phyloP scores from a whole-genome alignment of 2,888 invertebrate genomes.

The Glaucopsyche alexis region DNA sequence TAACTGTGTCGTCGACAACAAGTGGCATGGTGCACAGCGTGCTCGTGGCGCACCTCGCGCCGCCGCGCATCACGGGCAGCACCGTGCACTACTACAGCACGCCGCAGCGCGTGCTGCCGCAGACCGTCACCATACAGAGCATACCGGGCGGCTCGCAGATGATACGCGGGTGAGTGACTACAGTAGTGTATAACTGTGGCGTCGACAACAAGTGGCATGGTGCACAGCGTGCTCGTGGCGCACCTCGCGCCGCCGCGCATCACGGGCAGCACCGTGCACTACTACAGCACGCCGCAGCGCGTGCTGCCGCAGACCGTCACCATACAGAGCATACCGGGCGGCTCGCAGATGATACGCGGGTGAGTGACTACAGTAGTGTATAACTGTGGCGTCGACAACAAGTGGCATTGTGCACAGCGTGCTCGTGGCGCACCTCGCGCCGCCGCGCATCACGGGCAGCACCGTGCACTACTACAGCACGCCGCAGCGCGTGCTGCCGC shows the following conservation, averaged over 20 bases:
- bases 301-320: conserved; percentile 67
- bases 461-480: conserved; percentile 53
- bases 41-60: conserved; percentile 66
- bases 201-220: conserved; percentile 70
- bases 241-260: conserved; percentile 65
- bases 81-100: conserved; percentile 53
- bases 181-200: conserved; percentile 68
- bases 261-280: conserved; percentile 61
- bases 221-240: conserved; percentile 71
- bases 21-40: conserved; percentile 73
- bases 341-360: conserved; percentile 69
- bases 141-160: conserved; percentile 67
- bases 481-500: conserved; percentile 53
- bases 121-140: conserved; percentile 69
- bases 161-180: conserved; percentile 60
- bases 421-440: conserved; percentile 66
- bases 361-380: conserved; percentile 54
- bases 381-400: conserved; percentile 71
- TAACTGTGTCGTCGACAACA: conserved; percentile 71
- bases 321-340: conserved; percentile 66
- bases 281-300: conserved; percentile 42
- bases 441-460: conserved; percentile 63
- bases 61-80: conserved; percentile 63
- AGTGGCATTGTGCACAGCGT: conserved; percentile 73
- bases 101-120: conserved; percentile 53